phyloP scores from a whole-genome alignment of 2,113 vertebrate species.

The Campylomormyrus numenius region DNA sequence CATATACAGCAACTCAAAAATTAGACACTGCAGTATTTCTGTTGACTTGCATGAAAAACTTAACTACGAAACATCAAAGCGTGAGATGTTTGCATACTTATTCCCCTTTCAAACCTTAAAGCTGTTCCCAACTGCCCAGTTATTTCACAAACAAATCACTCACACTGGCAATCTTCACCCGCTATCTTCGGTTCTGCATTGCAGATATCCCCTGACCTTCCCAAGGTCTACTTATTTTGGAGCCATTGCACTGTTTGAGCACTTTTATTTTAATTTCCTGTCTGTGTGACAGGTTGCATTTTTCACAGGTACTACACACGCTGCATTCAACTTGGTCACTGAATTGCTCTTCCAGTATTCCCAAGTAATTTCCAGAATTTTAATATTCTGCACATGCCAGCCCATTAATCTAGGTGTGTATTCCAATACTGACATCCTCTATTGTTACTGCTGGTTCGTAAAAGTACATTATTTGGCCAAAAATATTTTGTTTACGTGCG shows the following conservation, averaged over 20 bases:
- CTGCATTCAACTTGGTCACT: not conserved
- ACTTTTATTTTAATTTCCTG: not conserved
- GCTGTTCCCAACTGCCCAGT: not conserved
- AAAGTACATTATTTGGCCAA: not conserved
- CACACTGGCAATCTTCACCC: not conserved
- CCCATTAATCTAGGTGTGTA: not conserved
- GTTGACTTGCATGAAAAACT: not conserved
- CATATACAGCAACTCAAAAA: not conserved
- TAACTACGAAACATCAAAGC: not conserved
- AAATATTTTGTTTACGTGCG: not conserved
- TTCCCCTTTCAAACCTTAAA: not conserved
- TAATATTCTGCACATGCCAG: not conserved
- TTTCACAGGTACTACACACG: not conserved
- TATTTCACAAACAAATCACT: not conserved
- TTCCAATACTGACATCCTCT: not conserved
- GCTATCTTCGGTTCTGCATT: not conserved
- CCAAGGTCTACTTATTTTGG: not conserved
- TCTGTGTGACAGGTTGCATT: not conserved
- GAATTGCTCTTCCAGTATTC: not conserved
- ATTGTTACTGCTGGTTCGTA: not conserved
- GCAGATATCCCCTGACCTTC: not conserved
- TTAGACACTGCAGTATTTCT: not conserved
- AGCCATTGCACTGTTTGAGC: not conserved
- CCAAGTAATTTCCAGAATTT: not conserved
- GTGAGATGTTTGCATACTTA: not conserved